Conservation (phyloP, 2,113 vertebrate genomes). For the Bos indicus region DNA sequence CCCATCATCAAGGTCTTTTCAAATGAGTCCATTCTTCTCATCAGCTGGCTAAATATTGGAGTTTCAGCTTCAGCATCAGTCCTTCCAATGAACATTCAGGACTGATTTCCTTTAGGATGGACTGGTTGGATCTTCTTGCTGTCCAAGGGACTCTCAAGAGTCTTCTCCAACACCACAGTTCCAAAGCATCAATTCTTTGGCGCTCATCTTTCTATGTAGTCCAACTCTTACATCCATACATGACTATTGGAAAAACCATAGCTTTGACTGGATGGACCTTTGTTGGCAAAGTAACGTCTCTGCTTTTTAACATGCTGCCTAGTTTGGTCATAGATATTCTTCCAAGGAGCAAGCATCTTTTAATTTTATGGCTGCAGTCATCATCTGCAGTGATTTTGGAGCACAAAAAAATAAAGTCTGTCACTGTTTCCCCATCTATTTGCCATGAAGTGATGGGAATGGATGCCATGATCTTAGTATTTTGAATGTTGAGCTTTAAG, state of each 20-base stretch:
- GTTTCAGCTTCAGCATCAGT: neutral
- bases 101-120: neutral
- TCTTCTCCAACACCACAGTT: neutral
- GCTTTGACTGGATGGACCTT: neutral
- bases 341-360: neutral
- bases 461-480: neutral
- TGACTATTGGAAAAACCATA: neutral
- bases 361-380: neutral
- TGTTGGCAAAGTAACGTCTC: neutral
- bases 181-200: neutral
- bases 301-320: neutral
- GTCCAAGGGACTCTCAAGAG: neutral
- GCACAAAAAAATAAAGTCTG: neutral
- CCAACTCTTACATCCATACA: neutral
- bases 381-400: neutral
- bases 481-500: neutral
- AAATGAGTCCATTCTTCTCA: neutral
- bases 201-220: rapidly evolving
- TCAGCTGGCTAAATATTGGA: neutral
- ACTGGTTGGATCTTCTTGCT: neutral
- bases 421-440: neutral
- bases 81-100: neutral
- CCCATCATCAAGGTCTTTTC: neutral
- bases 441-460: neutral
- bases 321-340: neutral